Percentiles rank a stretch among this genome's conserved stretches.
Conservation (phyloP, 2,888 invertebrate genomes). For the Vandiemenella viatica region DNA sequence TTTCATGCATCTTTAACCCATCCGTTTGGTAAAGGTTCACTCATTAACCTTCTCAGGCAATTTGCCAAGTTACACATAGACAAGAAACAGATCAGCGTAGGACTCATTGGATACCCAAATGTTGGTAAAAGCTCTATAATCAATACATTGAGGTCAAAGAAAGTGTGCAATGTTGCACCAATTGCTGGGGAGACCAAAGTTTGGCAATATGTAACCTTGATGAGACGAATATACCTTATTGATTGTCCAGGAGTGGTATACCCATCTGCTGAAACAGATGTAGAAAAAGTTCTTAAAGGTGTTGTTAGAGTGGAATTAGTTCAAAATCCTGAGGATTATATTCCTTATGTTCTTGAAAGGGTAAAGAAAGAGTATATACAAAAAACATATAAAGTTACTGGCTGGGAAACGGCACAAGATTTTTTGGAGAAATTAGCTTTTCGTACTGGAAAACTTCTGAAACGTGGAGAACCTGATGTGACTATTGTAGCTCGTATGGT, state of each 20-base stretch:
- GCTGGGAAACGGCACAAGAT: conserved; percentile 68
- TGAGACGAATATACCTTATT: conserved; percentile 90
- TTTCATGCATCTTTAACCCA: conserved; percentile 98
- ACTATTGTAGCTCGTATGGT: conserved; percentile 82
- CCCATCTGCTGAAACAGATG: conserved; percentile 89
- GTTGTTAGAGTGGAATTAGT: conserved; percentile 93
- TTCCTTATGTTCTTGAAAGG: conserved; percentile 67
- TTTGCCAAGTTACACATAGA: conserved; percentile 90
- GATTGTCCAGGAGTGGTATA: conserved; percentile 99
- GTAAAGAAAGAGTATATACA: conserved; percentile 77
- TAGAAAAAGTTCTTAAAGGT: conserved; percentile 89
- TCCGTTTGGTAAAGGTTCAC: conserved; percentile 94
- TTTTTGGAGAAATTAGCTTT: conserved; percentile 84
- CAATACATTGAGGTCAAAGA: conserved; percentile 86
- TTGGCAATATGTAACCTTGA: conserved; percentile 98
- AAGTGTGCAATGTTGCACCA: conserved; percentile 96
- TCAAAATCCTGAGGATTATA: conserved; percentile 88
- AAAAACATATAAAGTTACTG: conserved; percentile 76
- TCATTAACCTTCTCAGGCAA: conserved; percentile 90
- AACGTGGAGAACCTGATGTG: conserved; percentile 94
- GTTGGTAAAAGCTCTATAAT: conserved; percentile 97
- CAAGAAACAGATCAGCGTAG: conserved; percentile 96
- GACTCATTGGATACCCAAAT: conserved; percentile 98
- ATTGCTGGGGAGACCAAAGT: conserved; percentile 96
- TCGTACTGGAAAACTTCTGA: conserved; percentile 75